Base-by-base conservation (phyloP, 2,797 vertebrate species). In the Parotocinclus haroldoi region DNA sequence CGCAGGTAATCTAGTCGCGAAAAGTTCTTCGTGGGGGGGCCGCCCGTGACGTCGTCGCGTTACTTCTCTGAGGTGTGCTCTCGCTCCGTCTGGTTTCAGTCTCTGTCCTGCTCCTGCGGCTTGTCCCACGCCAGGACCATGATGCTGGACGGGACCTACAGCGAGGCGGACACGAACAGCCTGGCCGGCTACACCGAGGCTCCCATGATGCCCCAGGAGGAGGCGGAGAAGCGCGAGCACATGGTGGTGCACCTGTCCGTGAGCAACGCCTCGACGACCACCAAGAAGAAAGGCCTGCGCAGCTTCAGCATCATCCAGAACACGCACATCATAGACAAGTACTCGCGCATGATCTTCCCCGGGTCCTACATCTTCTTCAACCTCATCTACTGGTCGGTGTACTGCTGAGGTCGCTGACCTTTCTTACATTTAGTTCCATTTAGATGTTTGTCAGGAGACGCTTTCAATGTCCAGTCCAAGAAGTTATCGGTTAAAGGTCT, bases 341-440 rank as follows among this genome's bases (percentile, higher is more conserved):
- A 96, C 85, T 94, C 95, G 39, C 85, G 94, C 75, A 79, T 95
- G 87, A 92, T 99, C 80, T 99, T 99, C 70, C 96, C 96, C n/a
- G 95, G 93, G 51, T 93, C 92, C 0, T 99, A 94, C 79, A 96
- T 99, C 81, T 89, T 98, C 86, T 99, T 99, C 86, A 99, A 99
- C 83, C 88, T 99, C 65, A 92, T 98, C 86, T 99, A 99, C 78
- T 99, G 96, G 96, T 95, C 91, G 4, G 93, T 95, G 10, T 98
- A 98, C 86, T 94, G 93, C 87, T 96, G 87, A 89, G 65, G 7
- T 14, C 10, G 10, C 14, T 42, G 19, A 27, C 17, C 14, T 42
- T 12, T n/a, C 10, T 44, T n/a, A 16, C 66, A 11, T 60, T 12
- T 27, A 27, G 2, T 27, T 27, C 2, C 27, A 27, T 5, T 27